Conservation (phyloP, 2,888 invertebrate species). For the Mythimna pallens region DNA sequence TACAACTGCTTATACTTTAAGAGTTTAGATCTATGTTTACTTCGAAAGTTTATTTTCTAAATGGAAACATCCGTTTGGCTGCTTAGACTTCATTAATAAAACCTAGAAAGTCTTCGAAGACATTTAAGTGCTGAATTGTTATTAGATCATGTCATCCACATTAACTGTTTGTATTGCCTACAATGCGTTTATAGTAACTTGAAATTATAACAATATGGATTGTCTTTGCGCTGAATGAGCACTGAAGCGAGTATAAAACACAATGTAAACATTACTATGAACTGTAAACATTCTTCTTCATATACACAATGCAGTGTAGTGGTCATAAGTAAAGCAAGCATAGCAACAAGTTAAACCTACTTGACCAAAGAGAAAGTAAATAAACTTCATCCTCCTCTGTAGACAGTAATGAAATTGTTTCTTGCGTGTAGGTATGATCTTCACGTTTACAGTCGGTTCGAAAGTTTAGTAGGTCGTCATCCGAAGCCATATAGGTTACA, state of each 20-base stretch:
- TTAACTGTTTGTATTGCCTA: slow-evolving; percentile 5
- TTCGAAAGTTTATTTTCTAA: slow-evolving; percentile 57
- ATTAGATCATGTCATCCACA: slow-evolving; percentile 1
- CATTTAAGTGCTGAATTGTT: slow-evolving; percentile 11
- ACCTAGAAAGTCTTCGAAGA: neutral
- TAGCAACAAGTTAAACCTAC: slow-evolving; percentile 7
- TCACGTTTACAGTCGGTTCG: slow-evolving; percentile 29
- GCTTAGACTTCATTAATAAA: slow-evolving; percentile 13
- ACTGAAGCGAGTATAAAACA: slow-evolving; percentile 43
- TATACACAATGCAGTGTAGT: slow-evolving; percentile 14
- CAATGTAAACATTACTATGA: slow-evolving; percentile 41
- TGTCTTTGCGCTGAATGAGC: slow-evolving; percentile 51
- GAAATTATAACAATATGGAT: slow-evolving; percentile 51
- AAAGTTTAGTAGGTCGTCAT: slow-evolving; percentile 57
- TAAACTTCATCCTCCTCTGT: slow-evolving; percentile 26
- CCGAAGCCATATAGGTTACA: slow-evolving; percentile 56
- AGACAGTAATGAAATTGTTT: slow-evolving; percentile 34
- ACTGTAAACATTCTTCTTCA: slow-evolving; percentile 40
- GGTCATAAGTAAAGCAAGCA: slow-evolving; percentile 8
- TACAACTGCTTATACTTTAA: slow-evolving; percentile 46
- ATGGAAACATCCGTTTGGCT: slow-evolving; percentile 31
- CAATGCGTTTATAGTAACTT: slow-evolving; percentile 28
- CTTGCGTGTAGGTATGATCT: slow-evolving; percentile 30
- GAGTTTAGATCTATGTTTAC: slow-evolving; percentile 50
- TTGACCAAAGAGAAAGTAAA: slow-evolving; percentile 49